Percentiles rank a stretch among this genome's conserved stretches.
phyloP scores from a whole-genome alignment of 2,888 invertebrate species.

The Tipula vernalis region DNA sequence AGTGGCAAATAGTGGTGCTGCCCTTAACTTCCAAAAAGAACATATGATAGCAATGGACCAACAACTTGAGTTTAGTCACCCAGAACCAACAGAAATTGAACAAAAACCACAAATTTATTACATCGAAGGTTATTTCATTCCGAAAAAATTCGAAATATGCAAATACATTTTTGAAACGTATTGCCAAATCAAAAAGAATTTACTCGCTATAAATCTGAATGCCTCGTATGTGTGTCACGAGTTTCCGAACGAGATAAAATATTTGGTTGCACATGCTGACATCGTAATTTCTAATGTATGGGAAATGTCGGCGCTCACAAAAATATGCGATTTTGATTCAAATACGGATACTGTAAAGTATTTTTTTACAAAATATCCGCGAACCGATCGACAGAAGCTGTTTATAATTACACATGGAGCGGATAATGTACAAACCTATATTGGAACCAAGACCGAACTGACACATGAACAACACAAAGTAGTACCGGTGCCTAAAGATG shows the following conservation, averaged over 20 bases:
- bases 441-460: constrained; percentile 18
- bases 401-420: constrained; percentile 52
- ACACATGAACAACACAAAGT: constrained; percentile 24
- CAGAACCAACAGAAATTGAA: constrained; percentile 20
- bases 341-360: constrained; percentile 20
- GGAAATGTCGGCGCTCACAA: constrained; percentile 39
- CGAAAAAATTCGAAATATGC: constrained; percentile 36
- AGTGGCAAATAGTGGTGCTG: constrained; percentile 43
- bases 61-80: background rate
- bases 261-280: constrained; percentile 36
- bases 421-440: constrained; percentile 34
- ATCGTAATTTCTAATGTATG: constrained; percentile 43
- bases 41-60: constrained; percentile 23
- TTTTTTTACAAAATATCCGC: constrained; percentile 20
- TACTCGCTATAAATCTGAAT: constrained; percentile 41
- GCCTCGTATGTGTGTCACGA: constrained; percentile 40
- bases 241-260: constrained; percentile 31
- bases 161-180: constrained; percentile 34
- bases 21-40: constrained; percentile 31
- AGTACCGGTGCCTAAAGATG: constrained; percentile 28
- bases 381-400: constrained; percentile 30
- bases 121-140: constrained; percentile 46
- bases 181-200: constrained; percentile 28
- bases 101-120: constrained; percentile 35
- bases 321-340: constrained; percentile 22